A percentile compares a stretch with the other conserved stretches of the same genome.
Evolutionary conservation across 2,888 invertebrate genomes (phyloP).

Genomic region (Mimumesa dahlbomi): DNA sequence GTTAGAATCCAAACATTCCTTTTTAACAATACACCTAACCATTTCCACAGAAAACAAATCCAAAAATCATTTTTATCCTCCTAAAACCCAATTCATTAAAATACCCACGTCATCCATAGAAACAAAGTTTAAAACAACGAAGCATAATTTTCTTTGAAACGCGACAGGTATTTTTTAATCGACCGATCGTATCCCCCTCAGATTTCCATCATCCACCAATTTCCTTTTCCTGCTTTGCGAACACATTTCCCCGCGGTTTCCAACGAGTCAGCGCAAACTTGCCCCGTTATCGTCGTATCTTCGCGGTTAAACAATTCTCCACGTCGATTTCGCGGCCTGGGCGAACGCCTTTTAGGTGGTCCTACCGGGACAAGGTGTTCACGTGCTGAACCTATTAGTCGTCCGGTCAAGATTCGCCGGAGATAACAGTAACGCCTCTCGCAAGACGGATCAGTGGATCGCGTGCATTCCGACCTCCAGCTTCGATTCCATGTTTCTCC

Average conservation of each 20-base stretch:
- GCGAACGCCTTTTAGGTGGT: conserved; percentile 66
- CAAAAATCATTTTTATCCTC: too few species aligned
- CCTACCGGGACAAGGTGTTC: conserved; percentile 68
- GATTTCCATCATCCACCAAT: too few species aligned
- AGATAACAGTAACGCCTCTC: conserved; percentile 78
- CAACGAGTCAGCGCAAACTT: not conserved
- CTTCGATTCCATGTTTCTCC: conserved; percentile 64
- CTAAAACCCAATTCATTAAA: too few species aligned
- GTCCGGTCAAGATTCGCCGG: conserved; percentile 65
- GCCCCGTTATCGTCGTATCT: conserved; percentile 37
- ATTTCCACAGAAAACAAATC: too few species aligned
- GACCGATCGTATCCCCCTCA: too few species aligned
- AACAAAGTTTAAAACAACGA: too few species aligned
- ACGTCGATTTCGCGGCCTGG: conserved; percentile 42
- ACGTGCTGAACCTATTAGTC: conserved; percentile 74
- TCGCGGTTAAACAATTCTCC: conserved; percentile 51
- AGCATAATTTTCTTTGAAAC: too few species aligned
- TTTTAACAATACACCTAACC: too few species aligned
- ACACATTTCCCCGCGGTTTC: not conserved
- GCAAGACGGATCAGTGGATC: conserved; percentile 79
- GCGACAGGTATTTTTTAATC: too few species aligned
- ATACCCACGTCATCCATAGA: too few species aligned
- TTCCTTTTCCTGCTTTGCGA: not conserved
- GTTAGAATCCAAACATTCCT: too few species aligned
- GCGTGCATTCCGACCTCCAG: conserved; percentile 69